Conservation (phyloP, 2,797 vertebrate genomes). For the Pantherophis vulpinus region DNA sequence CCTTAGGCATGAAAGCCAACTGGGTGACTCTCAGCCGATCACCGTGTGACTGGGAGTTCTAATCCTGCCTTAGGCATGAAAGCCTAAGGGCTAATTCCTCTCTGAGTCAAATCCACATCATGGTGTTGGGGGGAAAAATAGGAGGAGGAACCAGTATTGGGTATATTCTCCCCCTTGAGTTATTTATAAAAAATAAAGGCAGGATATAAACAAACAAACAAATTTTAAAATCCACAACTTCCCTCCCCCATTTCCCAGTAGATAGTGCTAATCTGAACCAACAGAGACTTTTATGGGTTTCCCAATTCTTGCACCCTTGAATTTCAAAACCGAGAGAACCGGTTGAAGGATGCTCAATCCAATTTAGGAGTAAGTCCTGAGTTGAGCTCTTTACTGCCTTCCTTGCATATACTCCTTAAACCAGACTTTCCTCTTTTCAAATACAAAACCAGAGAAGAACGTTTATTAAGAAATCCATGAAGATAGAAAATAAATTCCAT, state of each 20-base stretch:
- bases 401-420: not conserved
- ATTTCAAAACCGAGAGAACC: not conserved
- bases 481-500: not conserved
- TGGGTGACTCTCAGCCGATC: not conserved
- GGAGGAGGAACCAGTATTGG: not conserved
- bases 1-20: not conserved
- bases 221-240: not conserved
- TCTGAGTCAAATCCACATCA: not conserved
- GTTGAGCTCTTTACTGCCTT: not conserved
- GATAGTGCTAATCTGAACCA: not conserved
- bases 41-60: not conserved
- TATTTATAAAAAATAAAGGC: not conserved
- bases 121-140: not conserved
- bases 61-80: not conserved
- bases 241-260: not conserved
- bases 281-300: not conserved
- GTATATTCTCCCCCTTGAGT: not conserved
- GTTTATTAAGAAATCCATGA: not conserved
- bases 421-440: not conserved
- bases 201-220: not conserved
- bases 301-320: not conserved
- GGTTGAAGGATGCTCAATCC: not conserved
- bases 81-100: not conserved
- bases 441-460: not conserved
- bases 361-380: not conserved